Evolutionary conservation across 2,797 vertebrate species (phyloP).

Genomic region (Lycodopsis pacificus): DNA sequence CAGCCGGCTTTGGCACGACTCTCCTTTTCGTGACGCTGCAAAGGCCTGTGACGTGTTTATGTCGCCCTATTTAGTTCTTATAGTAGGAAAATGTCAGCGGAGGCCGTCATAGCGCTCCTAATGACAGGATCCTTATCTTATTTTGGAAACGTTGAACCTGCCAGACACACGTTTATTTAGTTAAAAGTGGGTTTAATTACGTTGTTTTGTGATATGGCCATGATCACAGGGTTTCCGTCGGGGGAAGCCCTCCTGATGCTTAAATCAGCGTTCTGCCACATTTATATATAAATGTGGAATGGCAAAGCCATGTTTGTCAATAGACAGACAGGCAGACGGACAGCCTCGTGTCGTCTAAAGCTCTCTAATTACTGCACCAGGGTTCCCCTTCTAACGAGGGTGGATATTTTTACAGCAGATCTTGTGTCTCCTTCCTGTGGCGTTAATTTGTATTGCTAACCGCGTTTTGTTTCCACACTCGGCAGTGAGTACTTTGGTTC

Average conservation of each 20-base stretch:
- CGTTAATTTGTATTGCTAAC: not conserved
- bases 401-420: not conserved
- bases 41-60: conserved; percentile 41
- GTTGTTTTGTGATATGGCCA: conserved; percentile 25
- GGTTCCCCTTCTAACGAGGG: conserved; percentile 15
- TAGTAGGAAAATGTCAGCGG: conserved; percentile 45
- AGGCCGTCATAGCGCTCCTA: conserved; percentile 44
- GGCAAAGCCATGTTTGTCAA: conserved; percentile 71
- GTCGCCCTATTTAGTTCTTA: conserved; percentile 37
- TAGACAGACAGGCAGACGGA: conserved; percentile 56
- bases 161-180: conserved; percentile 46
- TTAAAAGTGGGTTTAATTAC: conserved; percentile 57
- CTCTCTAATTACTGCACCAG: conserved; percentile 33
- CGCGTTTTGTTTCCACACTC: not conserved
- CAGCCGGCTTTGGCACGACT: conserved; percentile 35
- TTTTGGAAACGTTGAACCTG: conserved; percentile 47
- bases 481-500: not conserved
- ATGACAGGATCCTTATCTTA: conserved; percentile 67
- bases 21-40: conserved; percentile 41
- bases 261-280: conserved; percentile 55
- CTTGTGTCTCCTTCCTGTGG: conserved; percentile 70
- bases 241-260: conserved; percentile 66
- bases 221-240: conserved; percentile 57
- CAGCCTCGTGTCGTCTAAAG: conserved; percentile 11
- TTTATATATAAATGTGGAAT: conserved; percentile 63